Base-by-base conservation (phyloP, 2,113 vertebrate genomes). In the Arenaria interpres region DNA sequence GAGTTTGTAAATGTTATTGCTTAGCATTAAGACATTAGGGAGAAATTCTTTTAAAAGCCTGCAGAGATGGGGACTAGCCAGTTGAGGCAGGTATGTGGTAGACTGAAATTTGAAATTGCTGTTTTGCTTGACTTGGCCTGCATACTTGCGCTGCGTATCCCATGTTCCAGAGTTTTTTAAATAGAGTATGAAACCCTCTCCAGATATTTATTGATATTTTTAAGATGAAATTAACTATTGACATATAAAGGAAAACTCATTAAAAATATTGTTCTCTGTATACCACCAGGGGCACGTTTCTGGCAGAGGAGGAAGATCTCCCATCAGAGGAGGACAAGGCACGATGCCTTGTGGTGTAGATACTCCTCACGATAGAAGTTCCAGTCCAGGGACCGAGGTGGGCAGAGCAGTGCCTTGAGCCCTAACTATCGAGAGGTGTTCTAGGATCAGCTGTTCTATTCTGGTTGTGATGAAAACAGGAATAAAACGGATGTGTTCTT, bases 91-190 rank as follows among this genome's bases (percentile, higher is more conserved):
- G 14, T 37, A 39, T 24, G 3, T 14, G 12, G 48, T 9, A 83
- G 33, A 6, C 3, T 35, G 48, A 37, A 56, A 51, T 57, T 39
- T 12, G 37, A 0, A 85, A 39, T 28, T 33, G 24, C n/a, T n/a
- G 28, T 18, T 75, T 69, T 35, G 15, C 30, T 41, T 57, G n/a
- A 43, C 13, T 14, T 23, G 4, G 0, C 4, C 46, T 72, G 27
- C 19, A 4, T 33, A 3, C 22, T 48, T 0, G 0, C 20, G 8
- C 32, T 63, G 21, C 7, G 21, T 23, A 2, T 20, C 33, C 30
- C 30, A 2, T 33, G 33, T 60, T 60, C 66, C 30, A 46, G 43
- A 69, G 43, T 21, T 25, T 4, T 39, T 45, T 32, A 64, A 76
- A 30, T 19, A 32, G 56, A 76, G 14, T 14, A 10, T 48, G 45